phyloP scores from a whole-genome alignment of 2,113 vertebrate genomes.

The mouse (Mus musculus) region GRCm39 chr1:20975501-20976000 shows the following conservation, averaged over 20 bases:
- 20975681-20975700: not conserved
- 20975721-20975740: not conserved
- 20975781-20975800: slow-evolving; percentile 34
- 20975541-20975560: not conserved
- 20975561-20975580: not conserved
- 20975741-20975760: not conserved
- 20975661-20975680: not conserved
- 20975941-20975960: slow-evolving; percentile 57
- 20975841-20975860: slow-evolving; percentile 51
- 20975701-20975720: not conserved
- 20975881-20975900: slow-evolving; percentile 20
- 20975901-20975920: not conserved
- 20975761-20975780: not conserved
- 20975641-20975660: not conserved
- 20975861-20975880: slow-evolving; percentile 29
- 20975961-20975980: slow-evolving; percentile 59
- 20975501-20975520: not conserved
- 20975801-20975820: not conserved
- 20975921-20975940: slow-evolving; percentile 13
- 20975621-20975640: not conserved
- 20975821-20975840: slow-evolving; percentile 7
- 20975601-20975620: not conserved
- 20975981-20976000: slow-evolving; percentile 55
- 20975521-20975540: not conserved
- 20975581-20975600: not conserved